A percentile compares a stretch with the other conserved stretches of the same genome.
These are phyloP conservation scores for Gallinago paraguaiae DNA, from an alignment of 2,113 vertebrate genomes.

Conservation along the genomic window DNA sequence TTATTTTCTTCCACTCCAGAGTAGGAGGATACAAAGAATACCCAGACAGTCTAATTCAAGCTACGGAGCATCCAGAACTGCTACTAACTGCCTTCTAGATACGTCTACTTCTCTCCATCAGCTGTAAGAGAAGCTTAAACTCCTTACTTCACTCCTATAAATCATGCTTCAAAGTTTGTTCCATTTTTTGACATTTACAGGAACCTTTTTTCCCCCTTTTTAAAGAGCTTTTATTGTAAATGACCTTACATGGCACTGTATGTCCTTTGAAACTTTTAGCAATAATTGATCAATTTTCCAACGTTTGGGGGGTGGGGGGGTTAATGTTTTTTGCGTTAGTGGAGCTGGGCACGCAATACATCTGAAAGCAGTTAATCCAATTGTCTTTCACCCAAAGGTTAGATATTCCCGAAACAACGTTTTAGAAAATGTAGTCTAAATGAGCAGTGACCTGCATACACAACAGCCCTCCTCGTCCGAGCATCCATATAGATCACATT, in stretches of 20 bases:
- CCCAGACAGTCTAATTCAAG: not conserved
- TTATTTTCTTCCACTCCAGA: not conserved
- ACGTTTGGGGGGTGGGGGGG: not conserved
- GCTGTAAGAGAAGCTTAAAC: not conserved
- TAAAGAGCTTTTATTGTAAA: not conserved
- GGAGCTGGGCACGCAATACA: not conserved
- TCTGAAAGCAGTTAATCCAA: not conserved
- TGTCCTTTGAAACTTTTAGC: not conserved
- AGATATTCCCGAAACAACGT: not conserved
- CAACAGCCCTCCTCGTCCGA: fast-evolving
- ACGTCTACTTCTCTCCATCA: not conserved
- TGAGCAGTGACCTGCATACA: not conserved
- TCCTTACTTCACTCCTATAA: not conserved
- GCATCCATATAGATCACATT: not conserved
- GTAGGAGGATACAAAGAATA: not conserved
- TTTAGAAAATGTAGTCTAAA: not conserved
- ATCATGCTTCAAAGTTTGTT: not conserved
- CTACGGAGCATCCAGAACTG: not conserved
- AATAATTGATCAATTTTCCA: not conserved
- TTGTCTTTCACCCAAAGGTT: not conserved
- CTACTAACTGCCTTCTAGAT: not conserved
- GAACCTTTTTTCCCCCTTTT: not conserved
- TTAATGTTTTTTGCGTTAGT: not conserved
- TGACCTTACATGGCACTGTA: not conserved
- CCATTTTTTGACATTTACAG: not conserved